These are phyloP conservation scores for Alcis repandata DNA, from an alignment of 2,888 invertebrate genomes.

Conservation along the genomic window DNA sequence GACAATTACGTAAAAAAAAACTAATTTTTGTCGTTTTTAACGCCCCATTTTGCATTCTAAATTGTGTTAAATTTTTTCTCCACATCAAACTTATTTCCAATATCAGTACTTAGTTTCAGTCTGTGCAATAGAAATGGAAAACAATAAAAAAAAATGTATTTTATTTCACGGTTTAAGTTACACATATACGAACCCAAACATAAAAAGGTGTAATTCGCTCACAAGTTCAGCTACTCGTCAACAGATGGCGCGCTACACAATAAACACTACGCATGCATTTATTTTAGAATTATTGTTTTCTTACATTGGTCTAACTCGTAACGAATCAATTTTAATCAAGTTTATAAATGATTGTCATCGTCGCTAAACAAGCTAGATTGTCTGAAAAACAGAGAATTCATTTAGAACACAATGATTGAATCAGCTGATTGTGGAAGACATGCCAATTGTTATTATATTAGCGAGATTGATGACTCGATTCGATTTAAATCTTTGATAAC, in stretches of 20 bases:
- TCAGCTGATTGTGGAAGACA: constrained; percentile 33
- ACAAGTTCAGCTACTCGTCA: constrained; percentile 32
- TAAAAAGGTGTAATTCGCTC: neutral
- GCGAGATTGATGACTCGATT: constrained; percentile 28
- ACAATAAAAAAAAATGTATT: neutral
- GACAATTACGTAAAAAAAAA: neutral
- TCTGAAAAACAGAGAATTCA: constrained; percentile 14
- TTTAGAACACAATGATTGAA: constrained; percentile 34
- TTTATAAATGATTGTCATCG: neutral
- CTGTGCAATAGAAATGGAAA: neutral
- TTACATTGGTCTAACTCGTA: neutral
- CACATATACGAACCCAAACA: neutral
- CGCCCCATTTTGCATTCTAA: too few relatives aligned
- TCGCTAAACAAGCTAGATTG: constrained; percentile 21
- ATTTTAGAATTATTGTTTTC: neutral
- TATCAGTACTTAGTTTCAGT: too few relatives aligned
- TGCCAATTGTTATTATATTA: constrained; percentile 37
- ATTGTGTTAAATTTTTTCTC: too few relatives aligned
- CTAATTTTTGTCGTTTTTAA: neutral
- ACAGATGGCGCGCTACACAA: constrained; percentile 49
- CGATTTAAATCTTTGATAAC: constrained; percentile 15
- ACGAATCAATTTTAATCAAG: too few relatives aligned
- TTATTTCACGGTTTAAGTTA: too few relatives aligned
- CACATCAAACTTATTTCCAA: too few relatives aligned
- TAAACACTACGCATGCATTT: too few relatives aligned